These are phyloP conservation scores for Noctuana brunneofusca DNA, from an alignment of 2,888 invertebrate species.

Conservation along the genomic window DNA sequence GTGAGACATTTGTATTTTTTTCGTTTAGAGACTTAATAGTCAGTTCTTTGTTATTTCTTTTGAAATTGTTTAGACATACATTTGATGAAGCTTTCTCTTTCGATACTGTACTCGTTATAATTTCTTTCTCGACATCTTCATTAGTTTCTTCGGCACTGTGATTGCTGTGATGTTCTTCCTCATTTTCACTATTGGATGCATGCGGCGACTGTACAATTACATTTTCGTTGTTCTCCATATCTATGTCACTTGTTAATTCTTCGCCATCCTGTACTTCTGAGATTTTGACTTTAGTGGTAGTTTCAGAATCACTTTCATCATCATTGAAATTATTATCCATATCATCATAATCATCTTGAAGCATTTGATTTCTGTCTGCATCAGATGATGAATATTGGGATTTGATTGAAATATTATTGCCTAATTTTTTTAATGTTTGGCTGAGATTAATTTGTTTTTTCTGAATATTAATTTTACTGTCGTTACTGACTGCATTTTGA, in stretches of 20 bases:
- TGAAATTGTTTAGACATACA: constrained; percentile 49
- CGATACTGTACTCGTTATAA: constrained; percentile 47
- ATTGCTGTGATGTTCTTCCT: constrained; percentile 37
- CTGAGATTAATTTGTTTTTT: constrained; percentile 25
- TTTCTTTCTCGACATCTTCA: constrained; percentile 51
- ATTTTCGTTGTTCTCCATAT: constrained; percentile 44
- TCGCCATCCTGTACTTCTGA: constrained; percentile 56
- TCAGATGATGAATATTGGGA: constrained; percentile 57
- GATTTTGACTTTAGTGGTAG: constrained; percentile 37
- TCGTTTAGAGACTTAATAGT: constrained; percentile 48
- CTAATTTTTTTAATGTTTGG: constrained; percentile 59
- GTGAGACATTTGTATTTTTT: constrained; percentile 34
- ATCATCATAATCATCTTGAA: constrained; percentile 38
- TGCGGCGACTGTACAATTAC: constrained; percentile 59
- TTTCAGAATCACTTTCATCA: constrained; percentile 27
- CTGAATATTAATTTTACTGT: constrained; percentile 23
- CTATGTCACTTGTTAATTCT: constrained; percentile 46
- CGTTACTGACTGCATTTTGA: constrained; percentile 21
- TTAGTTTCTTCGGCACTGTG: constrained; percentile 42
- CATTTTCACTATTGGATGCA: constrained; percentile 54
- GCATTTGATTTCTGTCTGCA: constrained; percentile 18
- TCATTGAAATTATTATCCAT: constrained; percentile 27
- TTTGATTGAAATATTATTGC: constrained; percentile 67
- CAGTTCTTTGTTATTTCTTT: constrained; percentile 59
- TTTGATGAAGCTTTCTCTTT: constrained; percentile 40